Evolutionary conservation across 2,888 invertebrate genomes (phyloP).

Genomic region (Conops quadrifasciatus): DNA sequence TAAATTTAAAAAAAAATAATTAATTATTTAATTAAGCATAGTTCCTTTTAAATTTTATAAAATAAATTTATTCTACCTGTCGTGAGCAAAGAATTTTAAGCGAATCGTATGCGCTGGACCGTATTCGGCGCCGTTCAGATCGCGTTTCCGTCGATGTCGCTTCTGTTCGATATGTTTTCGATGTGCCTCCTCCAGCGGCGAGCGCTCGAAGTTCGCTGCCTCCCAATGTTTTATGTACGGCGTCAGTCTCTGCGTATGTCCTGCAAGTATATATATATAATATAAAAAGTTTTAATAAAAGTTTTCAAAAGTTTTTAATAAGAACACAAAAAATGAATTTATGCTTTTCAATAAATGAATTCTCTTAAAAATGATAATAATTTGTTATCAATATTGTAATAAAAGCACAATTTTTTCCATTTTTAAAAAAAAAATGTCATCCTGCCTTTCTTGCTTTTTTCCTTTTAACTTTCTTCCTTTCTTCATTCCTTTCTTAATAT

Average conservation of each 20-base stretch:
- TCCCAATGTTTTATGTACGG: conserved; percentile 85
- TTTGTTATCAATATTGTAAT: no score
- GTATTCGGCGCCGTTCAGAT: conserved; percentile 54
- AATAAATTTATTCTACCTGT: conserved; percentile 60
- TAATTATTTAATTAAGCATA: conserved; percentile 2
- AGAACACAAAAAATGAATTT: not conserved
- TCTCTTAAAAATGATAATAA: no score
- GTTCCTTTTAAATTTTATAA: not conserved
- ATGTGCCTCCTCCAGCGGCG: conserved; percentile 61
- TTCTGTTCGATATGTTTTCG: conserved; percentile 62
- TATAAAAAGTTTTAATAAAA: not conserved
- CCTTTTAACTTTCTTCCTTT: no score
- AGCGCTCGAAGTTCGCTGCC: conserved; percentile 76
- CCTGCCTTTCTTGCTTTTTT: not conserved
- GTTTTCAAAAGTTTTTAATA: not conserved
- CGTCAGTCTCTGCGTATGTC: conserved; percentile 70
- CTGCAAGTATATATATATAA: conserved; percentile 61
- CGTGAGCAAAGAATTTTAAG: conserved; percentile 65
- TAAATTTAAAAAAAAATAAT: not conserved
- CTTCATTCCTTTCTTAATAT: no score
- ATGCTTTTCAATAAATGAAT: no score
- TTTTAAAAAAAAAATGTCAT: not conserved
- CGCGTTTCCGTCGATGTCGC: conserved; percentile 62
- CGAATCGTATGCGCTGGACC: conserved; percentile 63
- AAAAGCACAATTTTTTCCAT: no score